A percentile compares a stretch with the other conserved stretches of the same genome.
Conservation (phyloP, 2,797 vertebrate species). For the Heliangelus exortis region DNA sequence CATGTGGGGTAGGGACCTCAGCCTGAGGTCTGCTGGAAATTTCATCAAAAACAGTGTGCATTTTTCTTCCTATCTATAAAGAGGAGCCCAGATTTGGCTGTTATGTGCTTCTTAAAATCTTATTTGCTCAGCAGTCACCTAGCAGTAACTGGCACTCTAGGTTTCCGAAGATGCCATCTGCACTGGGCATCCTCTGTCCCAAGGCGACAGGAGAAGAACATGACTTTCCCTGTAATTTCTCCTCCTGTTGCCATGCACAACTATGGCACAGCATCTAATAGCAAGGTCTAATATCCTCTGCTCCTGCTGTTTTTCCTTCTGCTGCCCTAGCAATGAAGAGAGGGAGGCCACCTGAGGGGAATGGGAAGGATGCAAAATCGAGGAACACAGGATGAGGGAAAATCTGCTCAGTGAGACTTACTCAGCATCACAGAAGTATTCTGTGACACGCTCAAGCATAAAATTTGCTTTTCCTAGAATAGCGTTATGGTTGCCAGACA, state of each 20-base stretch:
- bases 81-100: background rate
- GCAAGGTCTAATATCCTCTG: conserved; percentile 57
- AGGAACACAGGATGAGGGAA: conserved; percentile 41
- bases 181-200: conserved; percentile 45
- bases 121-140: conserved; percentile 25
- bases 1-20: background rate
- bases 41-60: background rate
- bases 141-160: conserved; percentile 3
- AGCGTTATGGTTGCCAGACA: background rate
- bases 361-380: conserved; percentile 32
- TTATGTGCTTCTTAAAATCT: conserved; percentile 35
- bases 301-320: conserved; percentile 67
- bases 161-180: conserved; percentile 54
- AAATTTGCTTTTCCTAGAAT: conserved; percentile 54
- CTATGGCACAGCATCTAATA: conserved; percentile 53
- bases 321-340: conserved; percentile 30
- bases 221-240: conserved; percentile 49
- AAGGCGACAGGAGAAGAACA: conserved; percentile 12
- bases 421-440: conserved; percentile 15
- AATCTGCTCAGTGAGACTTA: background rate
- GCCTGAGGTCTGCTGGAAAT: background rate
- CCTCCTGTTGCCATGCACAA: background rate
- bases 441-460: background rate
- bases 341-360: background rate
- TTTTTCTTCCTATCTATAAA: conserved; percentile 11